Evolutionary conservation across 2,888 invertebrate species (phyloP).

Genomic region (Melipona beecheii): DNA sequence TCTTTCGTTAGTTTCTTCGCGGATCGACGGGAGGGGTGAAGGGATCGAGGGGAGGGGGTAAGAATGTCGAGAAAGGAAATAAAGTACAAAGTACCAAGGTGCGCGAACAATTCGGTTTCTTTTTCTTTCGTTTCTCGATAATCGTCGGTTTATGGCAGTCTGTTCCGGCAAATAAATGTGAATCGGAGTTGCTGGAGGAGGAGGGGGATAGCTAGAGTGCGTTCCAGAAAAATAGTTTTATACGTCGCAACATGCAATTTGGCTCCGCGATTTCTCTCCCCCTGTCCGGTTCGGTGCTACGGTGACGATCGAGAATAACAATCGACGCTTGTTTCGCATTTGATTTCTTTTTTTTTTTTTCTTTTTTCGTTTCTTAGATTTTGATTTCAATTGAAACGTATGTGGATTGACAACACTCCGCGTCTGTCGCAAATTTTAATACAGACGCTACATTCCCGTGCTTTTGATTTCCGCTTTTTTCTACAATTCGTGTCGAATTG

Average conservation of each 20-base stretch:
- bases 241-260: slow-evolving; percentile 71
- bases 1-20: not conserved
- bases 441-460: not conserved
- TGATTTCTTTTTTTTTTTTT: not conserved
- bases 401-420: not conserved
- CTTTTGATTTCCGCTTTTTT: not conserved
- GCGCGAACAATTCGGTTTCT: not conserved
- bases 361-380: not conserved
- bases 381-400: not conserved
- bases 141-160: slow-evolving; percentile 44
- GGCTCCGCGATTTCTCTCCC: slow-evolving; percentile 57
- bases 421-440: not conserved
- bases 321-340: not conserved
- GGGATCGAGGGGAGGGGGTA: not conserved
- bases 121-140: not conserved
- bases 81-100: slow-evolving; percentile 7
- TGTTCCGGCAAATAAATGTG: slow-evolving; percentile 23
- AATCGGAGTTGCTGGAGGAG: slow-evolving; percentile 19
- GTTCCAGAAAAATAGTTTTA: slow-evolving; percentile 63
- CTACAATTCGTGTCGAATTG: not conserved
- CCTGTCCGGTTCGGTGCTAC: slow-evolving; percentile 42
- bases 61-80: not conserved
- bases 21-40: not conserved
- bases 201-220: not conserved
- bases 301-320: not conserved